Base-by-base conservation (phyloP, 2,797 vertebrate genomes). In the Propithecus perrieri region DNA sequence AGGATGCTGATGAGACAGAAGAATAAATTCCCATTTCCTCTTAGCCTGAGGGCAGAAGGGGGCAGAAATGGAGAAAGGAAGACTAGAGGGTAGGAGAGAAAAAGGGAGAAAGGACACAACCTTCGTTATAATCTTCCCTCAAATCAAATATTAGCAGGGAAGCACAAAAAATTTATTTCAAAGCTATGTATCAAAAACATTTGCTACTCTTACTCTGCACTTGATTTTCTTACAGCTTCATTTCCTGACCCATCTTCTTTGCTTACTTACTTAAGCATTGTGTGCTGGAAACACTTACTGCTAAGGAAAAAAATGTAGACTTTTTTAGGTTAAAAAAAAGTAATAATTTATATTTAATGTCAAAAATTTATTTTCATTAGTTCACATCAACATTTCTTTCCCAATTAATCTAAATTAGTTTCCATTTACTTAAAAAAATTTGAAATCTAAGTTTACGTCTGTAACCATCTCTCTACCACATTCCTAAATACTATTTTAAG, bases 291-390 rank as follows among this genome's bases (percentile, higher is more conserved):
- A 87, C 43, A 50, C 30, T 61, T 74, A 85, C 2, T 71, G 50
- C 38, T 76, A 89, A 91, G 72, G 35, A 38, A 11, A 35, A 87
- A 93, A 80, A 74, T 30, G 46, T 7, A 43, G 24, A 41, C 43
- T 33, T 10, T 57, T 85, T 85, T 88, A 59, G 86, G 63, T 8
- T 89, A 67, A 43, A 89, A 89, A 72, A 48, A 61, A 50, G 15
- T 76, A 84, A 33, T 30, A 85, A 72, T 30, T 61, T 69, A 76
- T 83, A 75, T 79, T 88, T 65, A 88, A 80, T 72, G 13, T 83
- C 10, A 93, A 85, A 93, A 67, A 33, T 53, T 92, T 55, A 71
- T 63, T 91, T 93, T 85, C 80, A 88, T 84, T 93, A 75, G 67
- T 79, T 93, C 90, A 81, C 59, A 81, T 43, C n/a, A 53, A 13